Conservation (phyloP, 2,797 vertebrate species). For the Muscicapa comitata region DNA sequence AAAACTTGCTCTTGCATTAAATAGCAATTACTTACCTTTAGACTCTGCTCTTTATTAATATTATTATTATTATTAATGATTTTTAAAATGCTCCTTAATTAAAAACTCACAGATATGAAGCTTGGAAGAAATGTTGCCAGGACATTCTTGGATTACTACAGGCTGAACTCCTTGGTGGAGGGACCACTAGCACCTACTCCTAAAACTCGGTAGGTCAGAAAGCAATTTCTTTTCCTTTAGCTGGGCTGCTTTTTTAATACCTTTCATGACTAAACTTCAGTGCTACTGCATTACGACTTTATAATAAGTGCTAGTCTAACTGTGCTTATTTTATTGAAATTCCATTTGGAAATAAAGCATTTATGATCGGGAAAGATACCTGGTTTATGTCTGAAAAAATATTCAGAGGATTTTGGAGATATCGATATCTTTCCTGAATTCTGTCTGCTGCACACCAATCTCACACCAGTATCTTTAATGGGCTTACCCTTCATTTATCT, state of each 20-base stretch:
- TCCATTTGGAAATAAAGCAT: conserved; percentile 46
- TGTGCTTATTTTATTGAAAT: conserved; percentile 58
- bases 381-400: conserved; percentile 40
- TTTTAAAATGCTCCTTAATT: conserved; percentile 74
- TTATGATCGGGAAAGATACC: conserved; percentile 55
- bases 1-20: conserved; percentile 29
- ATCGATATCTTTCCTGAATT: conserved; percentile 18
- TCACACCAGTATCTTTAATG: conserved; percentile 41
- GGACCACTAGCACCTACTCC: conserved; percentile 72
- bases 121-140: conserved; percentile 93
- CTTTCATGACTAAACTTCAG: conserved; percentile 17
- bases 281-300: conserved; percentile 1
- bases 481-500: conserved; percentile 46
- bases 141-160: conserved; percentile 97
- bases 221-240: conserved; percentile 23
- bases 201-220: conserved; percentile 69
- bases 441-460: conserved; percentile 31
- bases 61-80: neutral
- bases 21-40: conserved; percentile 18
- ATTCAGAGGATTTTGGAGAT: conserved; percentile 59
- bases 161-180: conserved; percentile 83
- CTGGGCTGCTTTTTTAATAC: conserved; percentile 1
- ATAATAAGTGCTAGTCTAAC: conserved; percentile 37
- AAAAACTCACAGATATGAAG: conserved; percentile 87
- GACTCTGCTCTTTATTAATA: neutral